These are phyloP conservation scores for Tiaroga cobitis DNA, from an alignment of 2,797 vertebrate genomes.

Conservation along the genomic window DNA sequence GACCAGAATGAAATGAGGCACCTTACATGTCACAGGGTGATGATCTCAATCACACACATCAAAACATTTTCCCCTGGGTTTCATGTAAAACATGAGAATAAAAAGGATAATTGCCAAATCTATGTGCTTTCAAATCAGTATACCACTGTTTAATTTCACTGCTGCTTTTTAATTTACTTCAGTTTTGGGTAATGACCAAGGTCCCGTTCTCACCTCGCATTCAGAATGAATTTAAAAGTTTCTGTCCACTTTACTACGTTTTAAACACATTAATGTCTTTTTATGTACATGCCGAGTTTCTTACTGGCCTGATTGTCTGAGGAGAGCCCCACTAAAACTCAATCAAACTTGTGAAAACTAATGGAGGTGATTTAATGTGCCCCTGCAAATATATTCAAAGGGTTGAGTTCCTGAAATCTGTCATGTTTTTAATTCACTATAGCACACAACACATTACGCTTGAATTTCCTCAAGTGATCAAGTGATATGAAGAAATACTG, in stretches of 20 bases:
- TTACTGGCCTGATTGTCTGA: slow-evolving; percentile 57
- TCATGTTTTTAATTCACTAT: background rate
- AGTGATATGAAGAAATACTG: slow-evolving; percentile 31
- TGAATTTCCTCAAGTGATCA: slow-evolving; percentile 13
- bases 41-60: background rate
- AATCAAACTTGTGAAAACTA: slow-evolving; percentile 23
- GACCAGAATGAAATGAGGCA: background rate
- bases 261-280: slow-evolving; percentile 35
- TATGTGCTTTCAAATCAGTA: background rate
- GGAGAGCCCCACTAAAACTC: slow-evolving; percentile 22
- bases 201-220: background rate
- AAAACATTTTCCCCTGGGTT: slow-evolving; percentile 11
- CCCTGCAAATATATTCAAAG: background rate
- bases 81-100: slow-evolving; percentile 7
- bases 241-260: slow-evolving; percentile 7
- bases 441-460: slow-evolving; percentile 10
- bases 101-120: slow-evolving; percentile 2
- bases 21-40: background rate
- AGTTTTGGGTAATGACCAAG: background rate
- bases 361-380: slow-evolving; percentile 10
- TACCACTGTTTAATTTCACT: background rate
- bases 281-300: slow-evolving; percentile 36
- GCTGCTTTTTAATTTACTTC: background rate
- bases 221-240: background rate
- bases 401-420: slow-evolving; percentile 11